phyloP scores from a whole-genome alignment of 2,113 vertebrate species.

The Sturnus vulgaris region DNA sequence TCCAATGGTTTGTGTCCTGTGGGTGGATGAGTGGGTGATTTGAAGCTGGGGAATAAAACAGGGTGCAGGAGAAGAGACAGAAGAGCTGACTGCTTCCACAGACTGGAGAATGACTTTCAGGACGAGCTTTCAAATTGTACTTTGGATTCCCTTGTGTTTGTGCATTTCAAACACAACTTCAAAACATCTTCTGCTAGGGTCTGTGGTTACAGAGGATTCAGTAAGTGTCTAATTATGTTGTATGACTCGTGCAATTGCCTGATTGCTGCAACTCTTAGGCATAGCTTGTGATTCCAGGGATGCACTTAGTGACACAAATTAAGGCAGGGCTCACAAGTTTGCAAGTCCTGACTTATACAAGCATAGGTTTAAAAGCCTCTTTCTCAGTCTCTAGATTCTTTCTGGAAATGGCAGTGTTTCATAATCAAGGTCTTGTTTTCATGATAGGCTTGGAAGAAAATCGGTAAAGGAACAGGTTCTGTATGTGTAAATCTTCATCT shows the following conservation, averaged over 20 bases:
- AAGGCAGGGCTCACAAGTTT: neutral
- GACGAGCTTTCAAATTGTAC: neutral
- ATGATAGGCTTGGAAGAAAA: neutral
- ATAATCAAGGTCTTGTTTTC: neutral
- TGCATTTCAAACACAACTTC: neutral
- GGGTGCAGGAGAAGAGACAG: neutral
- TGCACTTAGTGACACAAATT: neutral
- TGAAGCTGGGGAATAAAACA: neutral
- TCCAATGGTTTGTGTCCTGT: neutral
- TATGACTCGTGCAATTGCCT: neutral
- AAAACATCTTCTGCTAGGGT: neutral
- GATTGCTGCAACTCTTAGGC: neutral
- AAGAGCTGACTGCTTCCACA: neutral
- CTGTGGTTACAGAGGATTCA: neutral
- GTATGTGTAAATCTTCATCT: neutral
- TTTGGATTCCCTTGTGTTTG: fast-evolving
- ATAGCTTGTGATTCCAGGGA: neutral
- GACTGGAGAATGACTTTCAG: neutral
- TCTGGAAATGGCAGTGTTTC: neutral
- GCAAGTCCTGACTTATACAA: neutral
- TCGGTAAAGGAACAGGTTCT: neutral
- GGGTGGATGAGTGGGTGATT: neutral
- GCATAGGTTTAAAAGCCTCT: neutral
- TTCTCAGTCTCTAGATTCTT: neutral
- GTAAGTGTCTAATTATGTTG: neutral